These are phyloP conservation scores for Halcyon malimbica DNA, from an alignment of 2,113 vertebrate species.

Conservation along the genomic window DNA sequence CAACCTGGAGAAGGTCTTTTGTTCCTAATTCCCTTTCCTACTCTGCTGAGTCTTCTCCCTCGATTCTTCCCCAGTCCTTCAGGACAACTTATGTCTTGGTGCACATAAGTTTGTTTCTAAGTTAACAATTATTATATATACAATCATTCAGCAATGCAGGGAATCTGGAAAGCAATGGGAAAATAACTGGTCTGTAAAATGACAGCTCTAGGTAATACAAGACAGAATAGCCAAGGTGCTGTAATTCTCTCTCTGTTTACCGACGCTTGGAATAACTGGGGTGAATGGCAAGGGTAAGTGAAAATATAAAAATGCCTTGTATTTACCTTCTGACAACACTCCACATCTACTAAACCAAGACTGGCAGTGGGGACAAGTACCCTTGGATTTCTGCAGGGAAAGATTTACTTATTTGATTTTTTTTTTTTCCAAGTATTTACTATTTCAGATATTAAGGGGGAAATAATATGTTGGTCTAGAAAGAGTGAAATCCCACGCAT, in stretches of 20 bases:
- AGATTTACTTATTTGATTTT: not conserved
- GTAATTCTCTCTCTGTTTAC: not conserved
- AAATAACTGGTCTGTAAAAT: not conserved
- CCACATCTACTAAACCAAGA: not conserved
- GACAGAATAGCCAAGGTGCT: not conserved
- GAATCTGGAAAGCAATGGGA: not conserved
- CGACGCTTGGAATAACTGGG: not conserved
- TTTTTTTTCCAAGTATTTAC: not conserved
- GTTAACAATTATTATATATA: not conserved
- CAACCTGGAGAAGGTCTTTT: not conserved
- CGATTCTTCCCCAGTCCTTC: not conserved
- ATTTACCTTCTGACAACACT: not conserved
- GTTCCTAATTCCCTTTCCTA: not conserved
- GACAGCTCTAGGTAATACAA: not conserved
- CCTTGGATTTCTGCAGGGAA: not conserved
- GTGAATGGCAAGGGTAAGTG: not conserved
- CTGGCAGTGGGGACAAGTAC: not conserved
- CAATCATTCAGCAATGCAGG: not conserved
- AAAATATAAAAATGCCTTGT: not conserved
- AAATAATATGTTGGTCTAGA: not conserved
- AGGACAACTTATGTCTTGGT: not conserved
- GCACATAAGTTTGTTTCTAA: not conserved
- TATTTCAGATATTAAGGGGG: not conserved
- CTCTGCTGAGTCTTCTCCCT: not conserved
- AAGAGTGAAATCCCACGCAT: not conserved